These are phyloP conservation scores for Ormyrus nitidulus DNA, from an alignment of 2,888 invertebrate species.

Conservation along the genomic window DNA sequence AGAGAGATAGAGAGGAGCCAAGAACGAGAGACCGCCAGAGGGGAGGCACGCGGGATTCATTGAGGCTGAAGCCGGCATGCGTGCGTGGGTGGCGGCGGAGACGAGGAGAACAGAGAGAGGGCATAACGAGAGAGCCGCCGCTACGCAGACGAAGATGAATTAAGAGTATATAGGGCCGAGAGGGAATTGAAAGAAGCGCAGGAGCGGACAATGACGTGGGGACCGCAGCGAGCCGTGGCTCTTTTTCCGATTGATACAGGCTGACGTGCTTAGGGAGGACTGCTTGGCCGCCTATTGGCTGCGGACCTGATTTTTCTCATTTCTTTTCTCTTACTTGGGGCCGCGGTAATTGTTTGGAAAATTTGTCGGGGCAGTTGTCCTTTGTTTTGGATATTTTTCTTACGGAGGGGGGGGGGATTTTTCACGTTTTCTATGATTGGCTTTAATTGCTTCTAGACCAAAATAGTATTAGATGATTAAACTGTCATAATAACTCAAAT, in stretches of 20 bases:
- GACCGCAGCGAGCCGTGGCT: neutral
- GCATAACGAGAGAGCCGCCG: neutral
- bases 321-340: too few relatives aligned
- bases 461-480: too few relatives aligned
- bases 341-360: too few relatives aligned
- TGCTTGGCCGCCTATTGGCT: neutral
- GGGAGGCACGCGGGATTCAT: neutral
- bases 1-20: constrained; percentile 31
- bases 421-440: too few relatives aligned
- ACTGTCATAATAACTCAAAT: too few relatives aligned
- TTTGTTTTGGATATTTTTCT: too few relatives aligned
- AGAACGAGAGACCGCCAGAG: constrained; percentile 10
- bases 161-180: neutral
- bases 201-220: constrained; percentile 15
- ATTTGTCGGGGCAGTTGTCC: too few relatives aligned
- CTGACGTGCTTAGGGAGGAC: neutral
- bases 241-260: constrained; percentile 10
- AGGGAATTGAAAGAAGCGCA: constrained; percentile 8
- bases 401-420: too few relatives aligned
- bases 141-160: constrained; percentile 13
- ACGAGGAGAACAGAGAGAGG: constrained; percentile 1
- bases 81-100: constrained; percentile 10
- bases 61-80: neutral
- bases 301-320: too few relatives aligned
- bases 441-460: too few relatives aligned